A percentile compares a stretch with the other conserved stretches of the same genome.
Evolutionary conservation across 2,797 vertebrate species (phyloP).

Genomic region (Cirrhinus molitorella): DNA sequence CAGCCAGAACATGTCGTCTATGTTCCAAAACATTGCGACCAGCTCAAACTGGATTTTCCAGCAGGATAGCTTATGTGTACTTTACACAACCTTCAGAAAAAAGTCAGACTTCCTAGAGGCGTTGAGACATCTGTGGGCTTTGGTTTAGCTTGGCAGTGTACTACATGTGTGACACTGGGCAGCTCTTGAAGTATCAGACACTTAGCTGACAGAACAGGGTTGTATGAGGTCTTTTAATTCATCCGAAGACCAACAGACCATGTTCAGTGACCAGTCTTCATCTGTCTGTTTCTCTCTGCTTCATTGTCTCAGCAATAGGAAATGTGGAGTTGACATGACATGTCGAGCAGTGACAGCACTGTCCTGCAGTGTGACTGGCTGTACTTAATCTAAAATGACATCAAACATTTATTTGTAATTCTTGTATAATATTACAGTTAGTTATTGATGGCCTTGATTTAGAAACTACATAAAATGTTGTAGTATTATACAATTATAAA

Average conservation of each 20-base stretch:
- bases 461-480: background rate
- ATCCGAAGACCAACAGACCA: background rate
- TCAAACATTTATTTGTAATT: background rate
- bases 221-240: background rate
- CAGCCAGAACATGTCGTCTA: background rate
- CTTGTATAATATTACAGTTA: background rate
- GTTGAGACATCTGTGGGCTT: constrained; percentile 1
- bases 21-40: background rate
- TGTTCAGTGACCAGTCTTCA: background rate
- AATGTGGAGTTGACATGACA: background rate
- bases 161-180: background rate
- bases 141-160: background rate
- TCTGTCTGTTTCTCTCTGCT: background rate
- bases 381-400: background rate
- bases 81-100: constrained; percentile 8
- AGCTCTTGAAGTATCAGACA: constrained; percentile 5
- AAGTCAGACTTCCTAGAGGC: background rate
- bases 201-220: background rate
- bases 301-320: background rate
- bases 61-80: constrained; percentile 4
- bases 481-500: background rate
- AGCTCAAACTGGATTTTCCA: constrained; percentile 22
- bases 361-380: background rate
- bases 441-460: background rate
- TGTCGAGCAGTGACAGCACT: constrained; percentile 8